Percentiles rank a stretch among this genome's conserved stretches.
phyloP scores from a whole-genome alignment of 2,888 invertebrate genomes.

The Aleiodes leptofemur region DNA sequence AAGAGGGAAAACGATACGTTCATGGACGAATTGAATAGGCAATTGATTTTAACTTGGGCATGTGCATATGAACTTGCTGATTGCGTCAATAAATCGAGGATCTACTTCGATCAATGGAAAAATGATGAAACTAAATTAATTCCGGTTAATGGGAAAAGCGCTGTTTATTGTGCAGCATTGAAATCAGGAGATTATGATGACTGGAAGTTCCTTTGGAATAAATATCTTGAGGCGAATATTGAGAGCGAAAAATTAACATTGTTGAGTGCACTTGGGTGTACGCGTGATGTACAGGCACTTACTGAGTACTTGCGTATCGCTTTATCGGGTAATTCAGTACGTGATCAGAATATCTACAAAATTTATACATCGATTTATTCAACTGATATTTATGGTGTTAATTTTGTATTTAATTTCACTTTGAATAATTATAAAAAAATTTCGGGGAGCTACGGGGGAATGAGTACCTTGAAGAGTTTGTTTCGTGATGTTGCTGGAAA shows the following conservation, averaged over 20 bases:
- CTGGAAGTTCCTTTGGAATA: constrained; percentile 82
- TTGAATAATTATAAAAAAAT: constrained; percentile 53
- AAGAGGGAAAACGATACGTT: constrained; percentile 76
- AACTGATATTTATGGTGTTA: constrained; percentile 61
- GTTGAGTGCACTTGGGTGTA: constrained; percentile 77
- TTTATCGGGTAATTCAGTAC: constrained; percentile 58
- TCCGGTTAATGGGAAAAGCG: constrained; percentile 81
- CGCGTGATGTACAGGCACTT: constrained; percentile 71
- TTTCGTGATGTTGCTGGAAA: constrained; percentile 56
- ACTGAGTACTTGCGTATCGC: constrained; percentile 51
- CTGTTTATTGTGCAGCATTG: constrained; percentile 87
- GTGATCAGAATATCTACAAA: constrained; percentile 71
- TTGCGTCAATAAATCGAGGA: constrained; percentile 78
- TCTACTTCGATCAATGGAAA: constrained; percentile 69
- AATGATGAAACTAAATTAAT: constrained; percentile 62
- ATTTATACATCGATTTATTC: constrained; percentile 71
- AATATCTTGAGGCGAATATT: constrained; percentile 79
- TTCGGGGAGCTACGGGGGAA: constrained; percentile 59
- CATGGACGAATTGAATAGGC: constrained; percentile 79
- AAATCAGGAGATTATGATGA: constrained; percentile 80
- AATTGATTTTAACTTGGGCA: constrained; percentile 80
- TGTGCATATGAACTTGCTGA: constrained; percentile 80
- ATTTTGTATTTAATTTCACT: constrained; percentile 58
- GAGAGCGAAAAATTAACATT: constrained; percentile 77
- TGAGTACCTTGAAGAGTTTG: constrained; percentile 59